Percentiles rank a stretch among this genome's conserved stretches.
Evolutionary conservation across 2,888 invertebrate species (phyloP).

Genomic region (Chironomus tentans): DNA sequence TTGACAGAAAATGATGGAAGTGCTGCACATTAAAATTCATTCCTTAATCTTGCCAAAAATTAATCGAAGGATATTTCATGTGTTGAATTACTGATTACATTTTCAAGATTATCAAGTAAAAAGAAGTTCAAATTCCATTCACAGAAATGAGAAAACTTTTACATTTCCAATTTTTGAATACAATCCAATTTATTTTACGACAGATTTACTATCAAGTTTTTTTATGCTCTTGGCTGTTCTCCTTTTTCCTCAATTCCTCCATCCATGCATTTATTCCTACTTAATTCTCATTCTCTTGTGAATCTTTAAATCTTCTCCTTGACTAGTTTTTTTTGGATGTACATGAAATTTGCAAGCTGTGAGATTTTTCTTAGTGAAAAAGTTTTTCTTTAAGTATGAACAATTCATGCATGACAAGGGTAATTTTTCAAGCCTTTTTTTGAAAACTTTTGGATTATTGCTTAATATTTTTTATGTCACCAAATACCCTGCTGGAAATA

Average conservation of each 20-base stretch:
- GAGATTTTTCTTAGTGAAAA: background rate
- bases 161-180: slow-evolving; percentile 11
- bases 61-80: too few relatives aligned
- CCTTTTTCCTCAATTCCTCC: background rate
- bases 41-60: too few relatives aligned
- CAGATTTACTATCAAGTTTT: slow-evolving; percentile 8
- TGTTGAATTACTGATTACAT: too few relatives aligned
- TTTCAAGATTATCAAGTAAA: background rate
- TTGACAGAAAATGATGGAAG: too few relatives aligned
- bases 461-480: too few relatives aligned
- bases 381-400: background rate
- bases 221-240: background rate
- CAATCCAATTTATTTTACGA: slow-evolving; percentile 24
- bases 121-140: background rate
- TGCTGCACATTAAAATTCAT: too few relatives aligned
- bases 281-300: slow-evolving; percentile 3
- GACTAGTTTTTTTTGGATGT: background rate
- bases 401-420: background rate
- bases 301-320: slow-evolving; percentile 10
- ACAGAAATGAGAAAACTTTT: slow-evolving; percentile 10
- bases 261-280: background rate
- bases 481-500: too few relatives aligned
- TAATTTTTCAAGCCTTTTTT: background rate
- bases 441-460: too few relatives aligned
- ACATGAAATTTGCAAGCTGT: background rate